Percentiles rank a stretch among this genome's conserved stretches.
These are phyloP conservation scores for Epinotia bilunana DNA, from an alignment of 2,888 invertebrate genomes.

Conservation along the genomic window DNA sequence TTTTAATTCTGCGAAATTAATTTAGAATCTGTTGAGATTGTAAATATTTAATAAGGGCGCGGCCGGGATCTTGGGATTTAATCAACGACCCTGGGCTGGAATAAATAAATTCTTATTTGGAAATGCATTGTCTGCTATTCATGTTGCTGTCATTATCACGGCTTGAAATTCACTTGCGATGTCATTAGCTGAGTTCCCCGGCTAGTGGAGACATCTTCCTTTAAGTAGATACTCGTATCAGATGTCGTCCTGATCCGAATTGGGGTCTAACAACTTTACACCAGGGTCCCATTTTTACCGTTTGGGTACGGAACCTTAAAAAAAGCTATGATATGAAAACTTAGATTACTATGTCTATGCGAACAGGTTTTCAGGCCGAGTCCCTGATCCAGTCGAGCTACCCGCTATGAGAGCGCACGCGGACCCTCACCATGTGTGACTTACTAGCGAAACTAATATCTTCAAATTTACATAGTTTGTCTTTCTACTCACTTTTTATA, in stretches of 20 bases:
- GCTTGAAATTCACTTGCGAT: background rate
- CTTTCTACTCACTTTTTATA: no score
- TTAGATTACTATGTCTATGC: no score
- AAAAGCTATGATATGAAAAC: no score
- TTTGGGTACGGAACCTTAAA: no score
- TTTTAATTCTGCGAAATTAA: conserved; percentile 53
- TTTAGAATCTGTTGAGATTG: conserved; percentile 55
- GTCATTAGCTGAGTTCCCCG: background rate
- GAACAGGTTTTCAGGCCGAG: no score
- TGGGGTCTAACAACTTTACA: background rate
- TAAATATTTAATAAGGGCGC: conserved; percentile 61
- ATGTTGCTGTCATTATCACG: conserved; percentile 15
- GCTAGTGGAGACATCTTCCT: background rate
- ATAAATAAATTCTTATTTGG: conserved; percentile 54
- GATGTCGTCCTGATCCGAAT: background rate
- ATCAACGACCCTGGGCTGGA: conserved; percentile 55
- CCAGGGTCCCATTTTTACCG: no score
- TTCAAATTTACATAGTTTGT: no score
- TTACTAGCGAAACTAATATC: no score
- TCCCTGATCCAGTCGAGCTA: no score
- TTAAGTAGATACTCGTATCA: background rate
- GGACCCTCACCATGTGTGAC: no score
- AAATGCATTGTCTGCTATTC: conserved; percentile 49
- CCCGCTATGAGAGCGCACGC: no score
- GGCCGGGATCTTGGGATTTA: conserved; percentile 57